phyloP scores from a whole-genome alignment of 2,888 invertebrate genomes.

The Tricholauxania praeusta region DNA sequence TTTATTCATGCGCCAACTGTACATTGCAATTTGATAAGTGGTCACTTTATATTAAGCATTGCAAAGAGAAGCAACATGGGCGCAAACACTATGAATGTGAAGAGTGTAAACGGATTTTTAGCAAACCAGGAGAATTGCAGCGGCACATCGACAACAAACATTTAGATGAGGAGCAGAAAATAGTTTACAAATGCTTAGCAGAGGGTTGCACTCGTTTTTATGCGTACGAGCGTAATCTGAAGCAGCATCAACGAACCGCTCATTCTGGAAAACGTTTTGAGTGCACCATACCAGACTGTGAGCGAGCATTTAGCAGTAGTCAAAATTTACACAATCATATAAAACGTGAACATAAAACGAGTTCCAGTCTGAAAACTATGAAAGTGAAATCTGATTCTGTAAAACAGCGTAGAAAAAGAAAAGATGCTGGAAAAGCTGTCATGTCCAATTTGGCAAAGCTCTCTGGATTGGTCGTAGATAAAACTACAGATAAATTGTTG shows the following conservation, averaged over 20 bases:
- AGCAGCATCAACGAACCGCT: conserved; percentile 70
- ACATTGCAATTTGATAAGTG: conserved; percentile 58
- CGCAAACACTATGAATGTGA: conserved; percentile 70
- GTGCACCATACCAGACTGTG: conserved; percentile 64
- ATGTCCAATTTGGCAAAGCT: conserved; percentile 56
- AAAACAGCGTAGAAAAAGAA: conserved; percentile 54
- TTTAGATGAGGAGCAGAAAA: conserved; percentile 43
- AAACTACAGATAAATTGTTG: conserved; percentile 54
- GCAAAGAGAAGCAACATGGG: conserved; percentile 58
- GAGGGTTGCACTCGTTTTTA: conserved; percentile 68
- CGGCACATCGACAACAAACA: conserved; percentile 67
- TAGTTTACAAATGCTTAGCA: conserved; percentile 59
- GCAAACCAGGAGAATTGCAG: conserved; percentile 69
- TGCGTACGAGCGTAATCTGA: conserved; percentile 71
- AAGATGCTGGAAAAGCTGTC: conserved; percentile 58
- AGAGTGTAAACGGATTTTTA: conserved; percentile 69
- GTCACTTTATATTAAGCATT: conserved; percentile 57
- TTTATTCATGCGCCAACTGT: conserved; percentile 69
- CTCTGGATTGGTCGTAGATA: conserved; percentile 56
- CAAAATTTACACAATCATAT: conserved; percentile 58
- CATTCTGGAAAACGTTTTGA: conserved; percentile 70
- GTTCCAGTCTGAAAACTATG: not conserved
- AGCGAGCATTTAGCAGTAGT: conserved; percentile 55
- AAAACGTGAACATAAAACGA: conserved; percentile 49
- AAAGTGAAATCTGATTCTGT: conserved; percentile 1